These are phyloP conservation scores for Phragmatobia fuliginosa DNA, from an alignment of 2,888 invertebrate species.

Conservation along the genomic window DNA sequence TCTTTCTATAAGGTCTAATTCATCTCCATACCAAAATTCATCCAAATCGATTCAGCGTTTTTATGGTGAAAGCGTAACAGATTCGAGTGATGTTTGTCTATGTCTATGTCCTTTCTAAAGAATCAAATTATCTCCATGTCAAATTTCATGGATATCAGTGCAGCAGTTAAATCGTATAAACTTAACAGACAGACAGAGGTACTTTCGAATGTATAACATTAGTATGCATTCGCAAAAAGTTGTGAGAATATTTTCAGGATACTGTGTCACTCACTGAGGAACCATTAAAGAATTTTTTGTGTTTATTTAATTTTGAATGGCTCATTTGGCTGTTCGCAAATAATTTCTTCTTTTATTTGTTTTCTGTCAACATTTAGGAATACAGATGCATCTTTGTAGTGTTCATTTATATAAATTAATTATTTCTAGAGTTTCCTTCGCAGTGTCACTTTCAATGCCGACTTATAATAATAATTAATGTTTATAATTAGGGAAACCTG, in stretches of 20 bases:
- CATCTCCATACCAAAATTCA: too few species aligned
- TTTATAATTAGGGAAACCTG: background rate
- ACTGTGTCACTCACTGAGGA: constrained; percentile 2
- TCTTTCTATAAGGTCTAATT: too few species aligned
- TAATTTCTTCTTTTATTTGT: constrained; percentile 1
- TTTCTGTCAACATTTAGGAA: constrained; percentile 7
- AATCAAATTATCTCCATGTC: too few species aligned
- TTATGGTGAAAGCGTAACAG: too few species aligned
- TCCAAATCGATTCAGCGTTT: too few species aligned
- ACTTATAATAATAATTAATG: background rate
- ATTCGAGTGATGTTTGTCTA: too few species aligned
- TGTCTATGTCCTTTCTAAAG: too few species aligned
- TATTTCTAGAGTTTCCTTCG: background rate
- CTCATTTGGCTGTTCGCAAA: constrained; percentile 9
- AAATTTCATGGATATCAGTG: too few species aligned
- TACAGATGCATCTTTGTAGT: constrained; percentile 2
- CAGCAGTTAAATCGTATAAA: too few species aligned
- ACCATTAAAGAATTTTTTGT: background rate
- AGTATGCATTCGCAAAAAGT: constrained; percentile 47
- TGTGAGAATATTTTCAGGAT: constrained; percentile 21
- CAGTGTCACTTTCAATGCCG: background rate
- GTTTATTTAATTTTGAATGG: constrained; percentile 6
- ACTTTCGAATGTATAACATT: too few species aligned
- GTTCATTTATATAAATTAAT: constrained; percentile 1
- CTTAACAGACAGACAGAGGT: too few species aligned